Evolutionary conservation across 2,888 invertebrate genomes (phyloP), one percentile per base, ranked within the genome.

Genomic region (Nemoura dubitans): DNA sequence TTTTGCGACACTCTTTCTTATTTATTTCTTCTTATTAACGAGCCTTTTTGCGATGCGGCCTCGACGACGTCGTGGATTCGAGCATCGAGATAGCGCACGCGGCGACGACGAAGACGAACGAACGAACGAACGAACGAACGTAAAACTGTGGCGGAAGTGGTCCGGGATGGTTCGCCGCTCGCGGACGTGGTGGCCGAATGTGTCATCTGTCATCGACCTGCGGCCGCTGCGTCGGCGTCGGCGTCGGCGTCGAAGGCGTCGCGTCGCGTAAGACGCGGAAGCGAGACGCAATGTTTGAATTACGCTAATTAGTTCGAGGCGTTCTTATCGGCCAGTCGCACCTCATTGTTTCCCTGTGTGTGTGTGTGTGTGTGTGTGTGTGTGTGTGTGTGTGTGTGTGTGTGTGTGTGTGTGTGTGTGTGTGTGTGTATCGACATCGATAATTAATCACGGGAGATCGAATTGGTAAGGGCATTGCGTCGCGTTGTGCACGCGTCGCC

Each of bases 131-230:
- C n/a, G n/a, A 2, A 59, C 59, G 10, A 21, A 21, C 16, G 2
- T 1, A 59, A 21, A 59, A 59, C 16, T 59, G 16, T 59, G 21
- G 14, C 59, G 59, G 59, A 59, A 59, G 59, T 59, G 59, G 59
- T 21, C 21, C 6, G 14, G 2, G 1, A 21, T 2, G 14, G 21
- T 1, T 16, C 59, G 10, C 16, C 2, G 6, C 21, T 1, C 21
- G 59, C 59, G 59, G 59, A 59, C 14, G 59, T 21, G 59, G 59
- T 7, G 59, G 2, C 59, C 21, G 59, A 59, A 59, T 59, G 59
- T 59, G 21, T 59, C 59, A 59, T 59, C 59, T 59, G 59, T 59
- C 59, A 59, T 59, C 59, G 59, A 59, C 59, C 59, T 36, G 36
- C 36, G 36, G 36, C 10, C 36, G 36, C 36, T 6, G 36, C 36